Conservation (phyloP, 2,888 invertebrate genomes). For the Phortica magna region DNA sequence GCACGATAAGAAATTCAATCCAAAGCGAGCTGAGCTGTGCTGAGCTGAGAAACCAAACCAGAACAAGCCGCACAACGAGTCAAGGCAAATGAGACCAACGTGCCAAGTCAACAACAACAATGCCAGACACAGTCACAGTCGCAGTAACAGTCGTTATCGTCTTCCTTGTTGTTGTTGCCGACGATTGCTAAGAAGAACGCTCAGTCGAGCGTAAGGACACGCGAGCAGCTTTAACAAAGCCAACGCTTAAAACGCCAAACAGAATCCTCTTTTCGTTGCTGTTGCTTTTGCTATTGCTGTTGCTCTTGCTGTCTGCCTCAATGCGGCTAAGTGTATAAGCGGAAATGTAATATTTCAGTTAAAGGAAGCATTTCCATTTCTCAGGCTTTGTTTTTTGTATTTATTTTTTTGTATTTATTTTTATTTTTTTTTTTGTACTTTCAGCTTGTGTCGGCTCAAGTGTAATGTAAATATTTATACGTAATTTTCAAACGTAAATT, state of each 20-base stretch:
- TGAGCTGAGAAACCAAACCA: not conserved
- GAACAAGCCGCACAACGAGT: not conserved
- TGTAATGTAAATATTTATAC: conserved; percentile 23
- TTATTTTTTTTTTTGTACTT: not conserved
- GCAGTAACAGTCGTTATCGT: conserved; percentile 13
- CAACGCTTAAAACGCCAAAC: conserved; percentile 2
- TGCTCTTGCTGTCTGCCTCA: conserved; percentile 4
- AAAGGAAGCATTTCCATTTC: conserved; percentile 51
- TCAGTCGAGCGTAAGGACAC: conserved; percentile 31
- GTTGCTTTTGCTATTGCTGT: conserved; percentile 22
- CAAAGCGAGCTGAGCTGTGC: not conserved
- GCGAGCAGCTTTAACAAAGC: conserved; percentile 31
- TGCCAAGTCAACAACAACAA: conserved; percentile 35
- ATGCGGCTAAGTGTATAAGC: conserved; percentile 40
- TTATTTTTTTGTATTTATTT: conserved; percentile 35
- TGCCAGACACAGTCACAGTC: conserved; percentile 36
- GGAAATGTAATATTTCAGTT: conserved; percentile 31
- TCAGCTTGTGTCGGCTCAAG: not conserved
- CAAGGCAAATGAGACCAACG: not conserved
- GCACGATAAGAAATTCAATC: conserved; percentile 41
- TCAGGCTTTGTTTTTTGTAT: conserved; percentile 25
- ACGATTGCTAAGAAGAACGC: conserved; percentile 36
- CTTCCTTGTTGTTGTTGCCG: conserved; percentile 23
- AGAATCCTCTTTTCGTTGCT: conserved; percentile 29
- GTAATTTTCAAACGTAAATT: not conserved